Percentiles rank a stretch among this genome's conserved stretches.
phyloP scores from a whole-genome alignment of 2,888 invertebrate genomes.

The Chymomyza caudatula region DNA sequence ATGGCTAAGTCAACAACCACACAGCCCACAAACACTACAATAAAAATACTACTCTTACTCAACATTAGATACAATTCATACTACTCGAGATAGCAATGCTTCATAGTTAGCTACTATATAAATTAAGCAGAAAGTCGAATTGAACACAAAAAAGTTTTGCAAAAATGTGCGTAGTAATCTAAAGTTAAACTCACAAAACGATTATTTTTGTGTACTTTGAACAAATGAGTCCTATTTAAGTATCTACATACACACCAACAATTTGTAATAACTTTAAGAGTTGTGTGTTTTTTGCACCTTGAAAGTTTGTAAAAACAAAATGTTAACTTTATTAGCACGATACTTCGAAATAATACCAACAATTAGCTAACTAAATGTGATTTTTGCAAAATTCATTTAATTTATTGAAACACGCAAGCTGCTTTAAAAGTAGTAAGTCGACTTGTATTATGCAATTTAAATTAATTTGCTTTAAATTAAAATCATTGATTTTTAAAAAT shows the following conservation, averaged over 20 bases:
- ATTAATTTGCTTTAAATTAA: slow-evolving; percentile 53
- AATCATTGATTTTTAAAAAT: slow-evolving; percentile 15
- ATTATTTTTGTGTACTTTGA: slow-evolving; percentile 30
- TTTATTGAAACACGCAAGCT: slow-evolving; percentile 47
- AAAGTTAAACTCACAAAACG: slow-evolving; percentile 9
- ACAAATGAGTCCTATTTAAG: slow-evolving; percentile 8
- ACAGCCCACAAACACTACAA: slow-evolving; percentile 32
- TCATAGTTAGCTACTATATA: slow-evolving; percentile 39
- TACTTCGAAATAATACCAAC: slow-evolving; percentile 33
- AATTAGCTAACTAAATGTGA: neutral
- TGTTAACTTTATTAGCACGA: slow-evolving; percentile 42
- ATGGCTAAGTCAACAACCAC: slow-evolving; percentile 48
- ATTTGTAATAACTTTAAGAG: slow-evolving; percentile 49
- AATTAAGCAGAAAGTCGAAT: neutral
- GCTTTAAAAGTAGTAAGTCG: slow-evolving; percentile 43
- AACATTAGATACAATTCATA: slow-evolving; percentile 41
- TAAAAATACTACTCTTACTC: slow-evolving; percentile 35
- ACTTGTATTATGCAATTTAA: slow-evolving; percentile 52
- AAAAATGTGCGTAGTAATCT: neutral
- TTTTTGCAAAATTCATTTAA: slow-evolving; percentile 34
- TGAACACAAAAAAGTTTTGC: neutral
- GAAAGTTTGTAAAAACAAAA: slow-evolving; percentile 21
- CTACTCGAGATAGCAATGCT: slow-evolving; percentile 37
- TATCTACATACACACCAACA: slow-evolving; percentile 13
- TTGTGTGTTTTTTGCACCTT: slow-evolving; percentile 52